Evolutionary conservation across 2,113 vertebrate species (phyloP).

Genomic region (Plecturocebus donacophilus): DNA sequence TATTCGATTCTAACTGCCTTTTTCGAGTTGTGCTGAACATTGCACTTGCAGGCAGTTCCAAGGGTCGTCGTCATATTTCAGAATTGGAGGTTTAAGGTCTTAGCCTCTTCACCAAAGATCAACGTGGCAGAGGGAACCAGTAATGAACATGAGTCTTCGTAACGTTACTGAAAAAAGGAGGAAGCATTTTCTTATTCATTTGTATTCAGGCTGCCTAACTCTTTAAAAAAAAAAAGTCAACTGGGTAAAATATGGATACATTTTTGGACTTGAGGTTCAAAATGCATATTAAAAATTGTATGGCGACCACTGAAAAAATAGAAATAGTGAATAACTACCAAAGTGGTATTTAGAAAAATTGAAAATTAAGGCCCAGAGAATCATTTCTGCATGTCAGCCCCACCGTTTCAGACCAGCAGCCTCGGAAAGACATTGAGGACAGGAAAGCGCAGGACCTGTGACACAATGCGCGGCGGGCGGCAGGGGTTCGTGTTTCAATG

Average conservation of each 20-base stretch:
- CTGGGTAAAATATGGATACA: background rate
- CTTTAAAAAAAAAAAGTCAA: background rate
- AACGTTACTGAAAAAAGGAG: background rate
- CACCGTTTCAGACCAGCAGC: too few relatives aligned
- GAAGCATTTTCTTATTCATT: background rate
- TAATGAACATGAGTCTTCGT: background rate
- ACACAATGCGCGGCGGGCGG: accelerated
- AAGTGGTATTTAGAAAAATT: background rate
- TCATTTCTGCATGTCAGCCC: background rate
- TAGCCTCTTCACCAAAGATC: background rate
- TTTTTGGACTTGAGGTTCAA: background rate
- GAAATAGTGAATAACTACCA: background rate
- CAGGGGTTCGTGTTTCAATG: background rate
- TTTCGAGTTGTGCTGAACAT: too few relatives aligned
- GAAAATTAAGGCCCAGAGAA: background rate
- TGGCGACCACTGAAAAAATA: background rate
- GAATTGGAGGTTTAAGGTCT: background rate
- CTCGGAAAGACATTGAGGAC: background rate
- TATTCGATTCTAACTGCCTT: background rate
- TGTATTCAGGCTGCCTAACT: background rate
- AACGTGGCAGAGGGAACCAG: background rate
- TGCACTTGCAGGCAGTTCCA: background rate
- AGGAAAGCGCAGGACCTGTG: background rate
- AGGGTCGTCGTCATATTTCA: background rate
- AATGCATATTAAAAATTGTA: background rate